phyloP scores from a whole-genome alignment of 2,888 invertebrate species.

The Dynastes hyllus region DNA sequence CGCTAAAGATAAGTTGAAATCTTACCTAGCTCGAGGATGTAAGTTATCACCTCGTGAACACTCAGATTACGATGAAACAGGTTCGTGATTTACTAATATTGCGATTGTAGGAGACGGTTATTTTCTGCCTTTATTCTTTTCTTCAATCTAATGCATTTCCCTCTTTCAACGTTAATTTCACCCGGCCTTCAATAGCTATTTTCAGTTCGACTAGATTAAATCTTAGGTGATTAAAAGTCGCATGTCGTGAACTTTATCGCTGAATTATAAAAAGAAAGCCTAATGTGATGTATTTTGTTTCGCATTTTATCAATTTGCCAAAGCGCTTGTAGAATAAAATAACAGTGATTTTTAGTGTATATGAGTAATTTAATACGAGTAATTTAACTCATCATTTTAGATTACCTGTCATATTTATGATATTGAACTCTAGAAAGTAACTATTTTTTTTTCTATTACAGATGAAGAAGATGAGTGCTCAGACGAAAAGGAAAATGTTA shows the following conservation, averaged over 20 bases:
- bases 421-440: too few relatives aligned
- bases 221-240: not conserved
- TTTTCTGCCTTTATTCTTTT: constrained; percentile 4
- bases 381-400: too few relatives aligned
- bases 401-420: too few relatives aligned
- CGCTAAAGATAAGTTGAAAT: constrained; percentile 85
- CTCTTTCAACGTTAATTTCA: not conserved
- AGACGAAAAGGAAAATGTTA: constrained; percentile 59
- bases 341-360: too few relatives aligned
- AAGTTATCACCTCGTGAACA: constrained; percentile 83
- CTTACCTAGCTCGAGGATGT: constrained; percentile 83
- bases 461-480: constrained; percentile 62
- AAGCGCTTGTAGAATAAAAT: too few relatives aligned
- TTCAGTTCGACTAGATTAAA: too few relatives aligned
- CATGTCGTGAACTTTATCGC: not conserved
- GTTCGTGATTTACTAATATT: constrained; percentile 62
- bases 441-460: constrained; percentile 48
- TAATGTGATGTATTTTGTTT: too few relatives aligned
- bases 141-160: not conserved
- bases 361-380: too few relatives aligned
- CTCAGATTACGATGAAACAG: constrained; percentile 80
- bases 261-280: not conserved
- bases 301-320: constrained; percentile 38
- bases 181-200: too few relatives aligned
- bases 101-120: not conserved